Evolutionary conservation across 2,888 invertebrate genomes (phyloP), one percentile per base, ranked within the genome.

Genomic region (Drosophila borealis): DNA sequence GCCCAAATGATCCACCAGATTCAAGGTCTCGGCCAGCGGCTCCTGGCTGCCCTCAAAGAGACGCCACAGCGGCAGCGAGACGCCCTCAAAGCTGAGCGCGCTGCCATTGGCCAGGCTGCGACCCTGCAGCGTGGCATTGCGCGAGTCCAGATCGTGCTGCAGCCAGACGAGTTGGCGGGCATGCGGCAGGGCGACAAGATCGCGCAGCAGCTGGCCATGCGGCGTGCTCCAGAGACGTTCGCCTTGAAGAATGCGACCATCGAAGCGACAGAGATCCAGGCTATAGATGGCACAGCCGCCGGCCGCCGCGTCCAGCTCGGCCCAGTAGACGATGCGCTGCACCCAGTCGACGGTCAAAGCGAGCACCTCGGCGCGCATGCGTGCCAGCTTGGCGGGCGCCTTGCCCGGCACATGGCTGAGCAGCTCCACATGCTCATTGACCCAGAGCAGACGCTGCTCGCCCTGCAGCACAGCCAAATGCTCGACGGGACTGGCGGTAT

Each of bases 301-400:
- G 0, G 70, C 63, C 4, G 93, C 66, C 5, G 93, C 92, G 1
- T 93, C 92, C 19, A 94, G 89, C 91, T 97, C 97, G 0, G 96
- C 94, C 95, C 97, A 97, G 91, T 97, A 98, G 6, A 98, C 93
- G 48, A 95, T 95, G 51, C 97, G 94, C 51, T 96, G 95, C 45
- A 98, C 94, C 98, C 98, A 98, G 92, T 98, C 98, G 0, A 97
- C 93, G 2, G 96, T 95, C 29, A 98, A 92, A 67, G 96, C 95
- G 10, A 94, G 91, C 0, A 94, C 94, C 34, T 94, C 94, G n/a
- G 93, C 93, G 36, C 94, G 93, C 63, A 95, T 90, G 11, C 94
- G 93, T 0, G 94, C 91, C 37, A 95, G 93, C 88, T 94, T 94
- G 0, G 93, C 93, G 0, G 89, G 82, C 3, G 93, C 92, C 0